Percentiles rank a stretch among this genome's conserved stretches.
Evolutionary conservation across 2,888 invertebrate species (phyloP).

Genomic region (Drosophila histrio): DNA sequence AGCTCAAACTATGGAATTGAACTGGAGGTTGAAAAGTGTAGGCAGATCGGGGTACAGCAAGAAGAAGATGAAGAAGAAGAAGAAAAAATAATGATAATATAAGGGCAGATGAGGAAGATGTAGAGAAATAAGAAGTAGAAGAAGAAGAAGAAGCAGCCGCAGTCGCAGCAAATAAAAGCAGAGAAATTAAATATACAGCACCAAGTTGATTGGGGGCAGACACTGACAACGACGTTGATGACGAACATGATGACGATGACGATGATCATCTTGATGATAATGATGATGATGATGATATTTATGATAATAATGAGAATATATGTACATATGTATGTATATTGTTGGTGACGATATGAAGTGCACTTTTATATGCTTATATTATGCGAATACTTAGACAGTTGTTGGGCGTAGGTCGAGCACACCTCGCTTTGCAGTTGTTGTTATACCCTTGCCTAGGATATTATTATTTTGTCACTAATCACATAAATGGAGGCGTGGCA

Average conservation of each 20-base stretch:
- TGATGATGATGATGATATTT: slow-evolving; percentile 13
- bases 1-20: slow-evolving; percentile 3
- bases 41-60: no score
- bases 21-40: slow-evolving; percentile 44
- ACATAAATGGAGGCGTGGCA: no score
- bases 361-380: slow-evolving; percentile 28
- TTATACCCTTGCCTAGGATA: not conserved
- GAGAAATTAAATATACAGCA: slow-evolving; percentile 50
- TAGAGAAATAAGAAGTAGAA: not conserved
- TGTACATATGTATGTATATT: not conserved
- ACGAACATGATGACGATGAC: not conserved
- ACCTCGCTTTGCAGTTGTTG: slow-evolving; percentile 26
- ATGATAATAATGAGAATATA: slow-evolving; percentile 9
- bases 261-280: slow-evolving; percentile 18
- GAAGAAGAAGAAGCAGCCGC: not conserved
- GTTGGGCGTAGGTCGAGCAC: slow-evolving; percentile 54
- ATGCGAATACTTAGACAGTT: slow-evolving; percentile 18
- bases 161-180: slow-evolving; percentile 20
- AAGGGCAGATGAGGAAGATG: not conserved
- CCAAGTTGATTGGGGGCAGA: slow-evolving; percentile 49
- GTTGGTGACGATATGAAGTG: slow-evolving; percentile 19
- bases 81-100: not conserved
- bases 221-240: slow-evolving; percentile 20
- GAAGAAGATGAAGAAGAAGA: no score
- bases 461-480: not conserved